Evolutionary conservation across 2,888 invertebrate genomes (phyloP).

Genomic region (Criorhina ranunculi): DNA sequence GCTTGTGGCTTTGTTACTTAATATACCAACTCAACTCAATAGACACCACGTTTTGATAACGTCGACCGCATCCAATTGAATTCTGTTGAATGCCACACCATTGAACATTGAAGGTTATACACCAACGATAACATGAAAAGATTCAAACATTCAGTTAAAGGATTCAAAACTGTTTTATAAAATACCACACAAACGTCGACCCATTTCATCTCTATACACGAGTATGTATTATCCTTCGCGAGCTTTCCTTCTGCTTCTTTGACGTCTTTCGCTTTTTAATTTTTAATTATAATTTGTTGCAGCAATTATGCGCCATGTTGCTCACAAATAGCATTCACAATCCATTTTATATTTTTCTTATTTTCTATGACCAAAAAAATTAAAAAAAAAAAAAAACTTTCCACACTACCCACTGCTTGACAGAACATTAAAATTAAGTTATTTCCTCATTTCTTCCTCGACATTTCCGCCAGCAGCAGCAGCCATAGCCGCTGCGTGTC

Average conservation of each 20-base stretch:
- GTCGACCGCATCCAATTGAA: too few relatives aligned
- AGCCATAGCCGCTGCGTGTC: constrained; percentile 13
- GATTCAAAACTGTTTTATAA: constrained; percentile 23
- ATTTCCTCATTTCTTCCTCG: constrained; percentile 74
- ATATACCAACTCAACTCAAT: too few relatives aligned
- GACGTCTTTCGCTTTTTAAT: constrained; percentile 70
- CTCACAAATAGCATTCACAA: constrained; percentile 70
- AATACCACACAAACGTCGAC: constrained; percentile 41
- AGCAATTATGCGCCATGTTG: constrained; percentile 69
- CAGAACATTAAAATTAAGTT: constrained; percentile 74
- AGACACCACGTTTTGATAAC: too few relatives aligned
- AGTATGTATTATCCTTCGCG: background rate
- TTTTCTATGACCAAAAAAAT: constrained; percentile 12
- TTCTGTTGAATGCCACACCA: background rate
- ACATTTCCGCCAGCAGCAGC: constrained; percentile 58
- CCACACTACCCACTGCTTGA: constrained; percentile 41
- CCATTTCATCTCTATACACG: constrained; percentile 46
- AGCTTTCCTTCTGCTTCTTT: constrained; percentile 46
- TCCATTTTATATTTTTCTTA: constrained; percentile 45
- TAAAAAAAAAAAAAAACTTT: constrained; percentile 27
- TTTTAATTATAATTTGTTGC: constrained; percentile 75
- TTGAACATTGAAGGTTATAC: constrained; percentile 17
- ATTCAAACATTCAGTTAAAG: constrained; percentile 1
- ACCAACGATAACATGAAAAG: background rate
- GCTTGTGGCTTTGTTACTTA: too few relatives aligned